These are phyloP conservation scores for Drosophila melanogaster DNA, from an alignment of 1,140 invertebrate genomes.

Conservation along the genomic window Release_6_plus_ISO1_MT NC_004354.4:21195001-21195500, in stretches of 20 bases:
- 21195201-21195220: constrained; percentile 5
- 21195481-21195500: not conserved
- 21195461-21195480: not conserved
- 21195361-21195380: constrained; percentile 59
- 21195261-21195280: constrained; percentile 68
- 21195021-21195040: not conserved
- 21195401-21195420: constrained; percentile 58
- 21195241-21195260: constrained; percentile 48
- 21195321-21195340: not conserved
- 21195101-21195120: not conserved
- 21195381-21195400: constrained; percentile 83
- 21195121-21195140: constrained; percentile 53
- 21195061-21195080: constrained; percentile 1
- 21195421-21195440: constrained; percentile 27
- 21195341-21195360: not conserved
- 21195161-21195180: constrained; percentile 72
- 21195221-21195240: not conserved
- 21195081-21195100: too few species aligned
- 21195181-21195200: constrained; percentile 59
- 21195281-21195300: constrained; percentile 80
- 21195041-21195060: constrained; percentile 8
- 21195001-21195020: not conserved
- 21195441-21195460: not conserved
- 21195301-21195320: constrained; percentile 52
- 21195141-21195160: constrained; percentile 82